Evolutionary conservation across 37 sponge, comb jelly and placozoan genomes (phyloP).

Genomic region (Axinella damicornis): DNA sequence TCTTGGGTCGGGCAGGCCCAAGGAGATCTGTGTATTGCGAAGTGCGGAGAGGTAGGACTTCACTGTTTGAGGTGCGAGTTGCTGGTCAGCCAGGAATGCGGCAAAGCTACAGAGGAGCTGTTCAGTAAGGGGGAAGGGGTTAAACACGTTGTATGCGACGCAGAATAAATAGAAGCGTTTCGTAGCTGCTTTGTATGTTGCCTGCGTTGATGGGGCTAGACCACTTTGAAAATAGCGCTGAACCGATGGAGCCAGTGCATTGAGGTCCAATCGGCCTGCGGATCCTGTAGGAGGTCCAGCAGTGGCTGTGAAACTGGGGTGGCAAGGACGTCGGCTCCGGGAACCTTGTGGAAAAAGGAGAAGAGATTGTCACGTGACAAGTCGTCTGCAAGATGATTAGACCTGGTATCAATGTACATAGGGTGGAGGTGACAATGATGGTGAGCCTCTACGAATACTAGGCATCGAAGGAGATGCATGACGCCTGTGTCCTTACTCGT

Average conservation of each 20-base stretch:
- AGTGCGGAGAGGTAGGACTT: too few species aligned
- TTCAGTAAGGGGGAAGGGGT: too few species aligned
- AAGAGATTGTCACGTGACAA: constrained; percentile 27
- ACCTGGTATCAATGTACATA: not conserved
- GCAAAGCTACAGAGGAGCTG: too few species aligned
- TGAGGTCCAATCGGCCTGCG: constrained; percentile 20
- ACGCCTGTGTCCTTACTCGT: constrained; percentile 14
- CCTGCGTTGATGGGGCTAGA: constrained; percentile 2
- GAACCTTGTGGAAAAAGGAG: constrained; percentile 34
- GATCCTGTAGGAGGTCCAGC: constrained; percentile 17
- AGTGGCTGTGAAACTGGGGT: constrained; percentile 14
- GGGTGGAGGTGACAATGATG: not conserved
- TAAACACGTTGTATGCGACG: not conserved
- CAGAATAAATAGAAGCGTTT: constrained; percentile 38
- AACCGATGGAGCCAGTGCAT: constrained; percentile 15
- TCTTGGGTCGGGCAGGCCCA: too few species aligned
- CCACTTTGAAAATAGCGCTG: constrained; percentile 17
- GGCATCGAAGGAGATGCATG: constrained; percentile 57
- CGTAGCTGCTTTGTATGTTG: constrained; percentile 9
- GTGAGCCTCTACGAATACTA: constrained; percentile 40
- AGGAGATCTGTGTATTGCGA: too few species aligned
- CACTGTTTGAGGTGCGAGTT: too few species aligned
- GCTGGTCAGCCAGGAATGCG: too few species aligned
- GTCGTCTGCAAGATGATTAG: constrained; percentile 4
- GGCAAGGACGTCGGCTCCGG: constrained; percentile 5